Evolutionary conservation across 1,140 invertebrate genomes (phyloP).

Genomic region (Musca domestica): DNA sequence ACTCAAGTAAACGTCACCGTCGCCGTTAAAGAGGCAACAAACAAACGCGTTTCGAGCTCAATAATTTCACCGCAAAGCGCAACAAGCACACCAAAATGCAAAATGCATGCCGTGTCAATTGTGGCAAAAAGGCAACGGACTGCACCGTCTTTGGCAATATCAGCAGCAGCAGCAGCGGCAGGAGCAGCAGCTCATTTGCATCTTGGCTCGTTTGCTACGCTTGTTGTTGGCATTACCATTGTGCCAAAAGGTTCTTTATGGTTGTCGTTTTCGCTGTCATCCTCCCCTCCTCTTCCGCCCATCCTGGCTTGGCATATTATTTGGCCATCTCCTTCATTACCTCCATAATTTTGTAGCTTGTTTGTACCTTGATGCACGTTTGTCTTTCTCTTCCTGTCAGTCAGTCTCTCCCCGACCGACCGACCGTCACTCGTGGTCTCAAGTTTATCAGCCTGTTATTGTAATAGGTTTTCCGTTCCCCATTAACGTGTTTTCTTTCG

Average conservation of each 20-base stretch:
- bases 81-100: constrained; percentile 9
- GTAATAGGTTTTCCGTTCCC: constrained; percentile 19
- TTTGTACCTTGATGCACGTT: constrained; percentile 8
- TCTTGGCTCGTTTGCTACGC: constrained; percentile 25
- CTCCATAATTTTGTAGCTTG: constrained; percentile 15
- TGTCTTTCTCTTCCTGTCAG: constrained; percentile 9
- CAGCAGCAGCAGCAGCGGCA: not conserved
- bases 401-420: not conserved
- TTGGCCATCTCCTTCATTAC: constrained; percentile 12
- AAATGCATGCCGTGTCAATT: not conserved
- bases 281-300: no score
- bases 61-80: constrained; percentile 13
- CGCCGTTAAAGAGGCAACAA: constrained; percentile 21
- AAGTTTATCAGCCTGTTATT: constrained; percentile 20
- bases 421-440: not conserved
- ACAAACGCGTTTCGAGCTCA: constrained; percentile 14
- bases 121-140: constrained; percentile 7
- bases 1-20: constrained; percentile 12
- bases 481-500: constrained; percentile 19
- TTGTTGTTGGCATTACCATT: constrained; percentile 15
- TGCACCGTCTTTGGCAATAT: not conserved
- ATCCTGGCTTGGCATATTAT: not conserved
- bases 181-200: constrained; percentile 22
- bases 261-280: not conserved
- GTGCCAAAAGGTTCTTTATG: constrained; percentile 20